Conservation (phyloP, 2,888 invertebrate genomes). For the Hemistola chrysoprasaria region DNA sequence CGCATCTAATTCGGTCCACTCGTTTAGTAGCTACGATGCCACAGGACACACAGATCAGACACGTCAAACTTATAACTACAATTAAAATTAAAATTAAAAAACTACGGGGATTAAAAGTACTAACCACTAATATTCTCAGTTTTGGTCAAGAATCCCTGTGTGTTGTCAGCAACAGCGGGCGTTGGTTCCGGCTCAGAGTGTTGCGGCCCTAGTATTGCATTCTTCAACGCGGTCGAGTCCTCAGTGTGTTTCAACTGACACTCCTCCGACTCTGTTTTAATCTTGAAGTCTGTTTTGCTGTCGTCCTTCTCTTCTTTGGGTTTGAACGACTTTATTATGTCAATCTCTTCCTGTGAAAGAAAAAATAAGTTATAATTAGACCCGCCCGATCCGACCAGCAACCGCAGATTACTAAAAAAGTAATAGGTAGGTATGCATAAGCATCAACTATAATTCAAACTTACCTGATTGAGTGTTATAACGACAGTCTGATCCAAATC, state of each 20-base stretch:
- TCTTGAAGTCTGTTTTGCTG: conserved; percentile 38
- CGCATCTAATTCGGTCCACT: too few species aligned
- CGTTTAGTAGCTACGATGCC: too few species aligned
- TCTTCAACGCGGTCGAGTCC: conserved; percentile 71
- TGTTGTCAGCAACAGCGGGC: conserved; percentile 40
- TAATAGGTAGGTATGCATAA: neutral
- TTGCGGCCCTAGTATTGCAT: conserved; percentile 72
- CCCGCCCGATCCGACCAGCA: too few species aligned
- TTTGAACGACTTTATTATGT: conserved; percentile 85
- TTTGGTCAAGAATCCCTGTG: conserved; percentile 38
- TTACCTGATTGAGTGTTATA: conserved; percentile 59
- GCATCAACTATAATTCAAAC: too few species aligned
- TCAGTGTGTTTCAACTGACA: conserved; percentile 66
- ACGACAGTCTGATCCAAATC: conserved; percentile 51
- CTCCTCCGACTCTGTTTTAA: conserved; percentile 61
- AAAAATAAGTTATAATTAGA: neutral
- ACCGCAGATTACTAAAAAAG: too few species aligned
- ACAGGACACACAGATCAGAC: too few species aligned
- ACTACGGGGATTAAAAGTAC: too few species aligned
- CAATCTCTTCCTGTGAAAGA: conserved; percentile 84
- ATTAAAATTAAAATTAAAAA: too few species aligned
- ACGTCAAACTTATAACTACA: too few species aligned
- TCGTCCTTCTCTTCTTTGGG: conserved; percentile 84
- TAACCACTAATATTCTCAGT: conserved; percentile 57
- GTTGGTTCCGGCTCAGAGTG: conserved; percentile 51